phyloP scores from a whole-genome alignment of 2,888 invertebrate species.

The Venustoraphidia nigricollis region DNA sequence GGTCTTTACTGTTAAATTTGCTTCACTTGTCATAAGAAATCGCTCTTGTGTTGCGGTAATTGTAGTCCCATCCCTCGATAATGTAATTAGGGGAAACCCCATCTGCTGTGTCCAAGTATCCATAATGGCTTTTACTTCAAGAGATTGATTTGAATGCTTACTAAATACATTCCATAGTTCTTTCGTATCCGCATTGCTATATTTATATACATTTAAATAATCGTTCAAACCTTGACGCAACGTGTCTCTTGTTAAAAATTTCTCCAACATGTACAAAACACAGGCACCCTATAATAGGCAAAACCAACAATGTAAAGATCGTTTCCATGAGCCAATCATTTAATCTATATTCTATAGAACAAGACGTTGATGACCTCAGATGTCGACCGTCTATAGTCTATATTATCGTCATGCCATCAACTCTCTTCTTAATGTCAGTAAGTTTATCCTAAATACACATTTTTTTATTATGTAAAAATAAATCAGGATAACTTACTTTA shows the following conservation, averaged over 20 bases:
- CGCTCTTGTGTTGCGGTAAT: conserved; percentile 52
- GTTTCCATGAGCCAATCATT: too few species aligned
- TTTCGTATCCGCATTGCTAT: conserved; percentile 56
- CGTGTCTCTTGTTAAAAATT: conserved; percentile 45
- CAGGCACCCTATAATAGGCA: conserved; percentile 42
- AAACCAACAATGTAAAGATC: too few species aligned
- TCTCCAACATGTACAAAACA: conserved; percentile 54
- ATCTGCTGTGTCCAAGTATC: conserved; percentile 71
- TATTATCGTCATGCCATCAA: background rate
- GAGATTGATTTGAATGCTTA: conserved; percentile 41
- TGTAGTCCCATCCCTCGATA: conserved; percentile 41
- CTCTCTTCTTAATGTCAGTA: too few species aligned
- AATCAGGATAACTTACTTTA: conserved; percentile 32
- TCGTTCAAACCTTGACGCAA: conserved; percentile 47
- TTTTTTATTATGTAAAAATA: too few species aligned
- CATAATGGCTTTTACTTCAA: conserved; percentile 40
- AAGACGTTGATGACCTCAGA: too few species aligned
- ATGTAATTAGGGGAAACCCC: conserved; percentile 65
- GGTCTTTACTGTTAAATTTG: conserved; percentile 20
- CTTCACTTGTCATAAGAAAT: conserved; percentile 33
- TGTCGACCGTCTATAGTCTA: too few species aligned
- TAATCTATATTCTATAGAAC: too few species aligned
- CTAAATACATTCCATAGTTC: conserved; percentile 70
- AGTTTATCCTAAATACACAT: too few species aligned
- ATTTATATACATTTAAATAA: conserved; percentile 53